Evolutionary conservation across 2,113 vertebrate species (phyloP).

Genomic region (Aplodontia rufa): DNA sequence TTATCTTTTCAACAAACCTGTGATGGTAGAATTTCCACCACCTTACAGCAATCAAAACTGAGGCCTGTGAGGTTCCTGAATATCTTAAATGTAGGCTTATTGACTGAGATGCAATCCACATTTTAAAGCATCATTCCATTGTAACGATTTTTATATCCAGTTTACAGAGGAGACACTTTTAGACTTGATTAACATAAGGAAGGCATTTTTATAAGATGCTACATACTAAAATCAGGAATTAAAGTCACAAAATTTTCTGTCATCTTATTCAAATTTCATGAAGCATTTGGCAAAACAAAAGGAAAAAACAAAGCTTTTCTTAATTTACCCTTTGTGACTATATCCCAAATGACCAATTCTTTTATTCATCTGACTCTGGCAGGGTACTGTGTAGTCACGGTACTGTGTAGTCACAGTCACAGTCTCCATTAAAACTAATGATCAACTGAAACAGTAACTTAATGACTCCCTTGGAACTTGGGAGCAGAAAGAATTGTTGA

Average conservation of each 20-base stretch:
- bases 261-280: neutral
- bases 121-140: neutral
- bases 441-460: neutral
- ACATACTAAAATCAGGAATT: neutral
- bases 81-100: neutral
- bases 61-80: neutral
- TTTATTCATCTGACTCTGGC: neutral
- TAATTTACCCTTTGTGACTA: neutral
- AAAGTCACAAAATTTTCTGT: neutral
- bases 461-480: neutral
- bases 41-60: neutral
- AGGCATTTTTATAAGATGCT: neutral
- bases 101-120: neutral
- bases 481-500: neutral
- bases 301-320: neutral
- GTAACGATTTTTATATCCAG: neutral
- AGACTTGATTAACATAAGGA: neutral
- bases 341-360: neutral
- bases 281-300: neutral
- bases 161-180: neutral
- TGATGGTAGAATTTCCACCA: neutral
- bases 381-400: neutral
- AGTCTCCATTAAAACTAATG: constrained; percentile 30
- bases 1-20: neutral
- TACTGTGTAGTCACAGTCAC: neutral